Conservation (phyloP, 2,113 vertebrate genomes). For the Nibea albiflora region DNA sequence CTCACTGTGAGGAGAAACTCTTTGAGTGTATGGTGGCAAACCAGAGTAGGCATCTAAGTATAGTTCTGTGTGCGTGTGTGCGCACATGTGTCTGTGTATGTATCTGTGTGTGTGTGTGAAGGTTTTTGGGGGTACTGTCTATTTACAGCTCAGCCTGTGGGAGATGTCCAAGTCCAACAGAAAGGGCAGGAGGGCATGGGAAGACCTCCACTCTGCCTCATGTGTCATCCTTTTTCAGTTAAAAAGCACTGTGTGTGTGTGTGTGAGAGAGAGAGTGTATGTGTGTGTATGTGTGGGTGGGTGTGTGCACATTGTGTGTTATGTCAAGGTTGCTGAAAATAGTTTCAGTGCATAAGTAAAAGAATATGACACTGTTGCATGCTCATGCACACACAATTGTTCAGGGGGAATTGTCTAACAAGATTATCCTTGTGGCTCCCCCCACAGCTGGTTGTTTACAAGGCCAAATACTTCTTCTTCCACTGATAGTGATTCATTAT, state of each 20-base stretch:
- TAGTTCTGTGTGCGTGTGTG: slow-evolving; percentile 43
- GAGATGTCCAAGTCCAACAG: slow-evolving; percentile 85
- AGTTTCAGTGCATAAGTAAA: slow-evolving; percentile 48
- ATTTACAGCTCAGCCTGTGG: slow-evolving; percentile 87
- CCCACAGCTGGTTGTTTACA: slow-evolving; percentile 50
- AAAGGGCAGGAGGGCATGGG: slow-evolving; percentile 91
- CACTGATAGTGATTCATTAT: slow-evolving; percentile 31
- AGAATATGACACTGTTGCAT: slow-evolving; percentile 49
- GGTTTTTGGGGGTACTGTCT: slow-evolving; percentile 76
- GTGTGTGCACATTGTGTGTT: slow-evolving; percentile 15
- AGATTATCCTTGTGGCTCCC: slow-evolving; percentile 56
- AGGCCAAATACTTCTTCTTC: slow-evolving; percentile 42
- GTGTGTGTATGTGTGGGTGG: slow-evolving; percentile 24
- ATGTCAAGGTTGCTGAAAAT: slow-evolving; percentile 56
- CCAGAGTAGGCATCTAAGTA: slow-evolving; percentile 57
- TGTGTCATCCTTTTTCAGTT: slow-evolving; percentile 69
- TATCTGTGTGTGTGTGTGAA: slow-evolving; percentile 12
- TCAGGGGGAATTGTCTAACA: slow-evolving; percentile 46
- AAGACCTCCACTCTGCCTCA: slow-evolving; percentile 80
- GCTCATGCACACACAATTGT: slow-evolving; percentile 36
- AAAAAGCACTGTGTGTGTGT: slow-evolving; percentile 26
- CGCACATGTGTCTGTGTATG: slow-evolving; percentile 16
- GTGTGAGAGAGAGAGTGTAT: slow-evolving; percentile 6
- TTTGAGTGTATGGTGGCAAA: slow-evolving; percentile 39
- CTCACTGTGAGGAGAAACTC: slow-evolving; percentile 20